A percentile compares a stretch with the other conserved stretches of the same genome.
These are phyloP conservation scores for Agrilus mali DNA, from an alignment of 2,888 invertebrate genomes.

Conservation along the genomic window DNA sequence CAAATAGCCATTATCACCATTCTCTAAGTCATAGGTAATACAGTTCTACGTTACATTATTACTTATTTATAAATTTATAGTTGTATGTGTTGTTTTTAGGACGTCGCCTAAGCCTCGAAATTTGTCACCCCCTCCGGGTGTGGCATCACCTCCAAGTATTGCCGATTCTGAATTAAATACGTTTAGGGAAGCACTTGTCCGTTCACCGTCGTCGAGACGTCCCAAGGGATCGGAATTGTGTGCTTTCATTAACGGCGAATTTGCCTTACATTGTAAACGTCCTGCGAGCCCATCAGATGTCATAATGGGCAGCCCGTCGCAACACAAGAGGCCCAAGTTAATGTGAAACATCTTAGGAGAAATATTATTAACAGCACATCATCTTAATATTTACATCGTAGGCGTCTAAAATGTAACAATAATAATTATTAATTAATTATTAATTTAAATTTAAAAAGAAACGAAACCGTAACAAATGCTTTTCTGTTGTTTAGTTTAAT, in stretches of 20 bases:
- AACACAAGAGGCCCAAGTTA: constrained; percentile 59
- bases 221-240: constrained; percentile 45
- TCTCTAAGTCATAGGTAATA: constrained; percentile 27
- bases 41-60: not conserved
- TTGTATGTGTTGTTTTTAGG: constrained; percentile 22
- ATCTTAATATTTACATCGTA: too few species aligned
- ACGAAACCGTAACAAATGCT: too few species aligned
- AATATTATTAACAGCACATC: constrained; percentile 14
- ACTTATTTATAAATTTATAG: constrained; percentile 1
- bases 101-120: constrained; percentile 40
- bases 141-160: constrained; percentile 20
- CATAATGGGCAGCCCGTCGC: constrained; percentile 65
- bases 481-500: too few species aligned
- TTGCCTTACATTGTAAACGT: constrained; percentile 59
- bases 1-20: constrained; percentile 31
- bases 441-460: too few species aligned
- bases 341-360: constrained; percentile 37
- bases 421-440: too few species aligned
- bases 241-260: constrained; percentile 60
- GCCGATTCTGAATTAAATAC: constrained; percentile 53
- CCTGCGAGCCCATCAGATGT: constrained; percentile 58
- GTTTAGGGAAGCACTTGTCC: constrained; percentile 60
- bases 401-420: too few species aligned
- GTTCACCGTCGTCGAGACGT: constrained; percentile 37
- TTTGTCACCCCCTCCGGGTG: constrained; percentile 36